These are phyloP conservation scores for Antheraea yamamai DNA, from an alignment of 2,888 invertebrate genomes.

Conservation along the genomic window DNA sequence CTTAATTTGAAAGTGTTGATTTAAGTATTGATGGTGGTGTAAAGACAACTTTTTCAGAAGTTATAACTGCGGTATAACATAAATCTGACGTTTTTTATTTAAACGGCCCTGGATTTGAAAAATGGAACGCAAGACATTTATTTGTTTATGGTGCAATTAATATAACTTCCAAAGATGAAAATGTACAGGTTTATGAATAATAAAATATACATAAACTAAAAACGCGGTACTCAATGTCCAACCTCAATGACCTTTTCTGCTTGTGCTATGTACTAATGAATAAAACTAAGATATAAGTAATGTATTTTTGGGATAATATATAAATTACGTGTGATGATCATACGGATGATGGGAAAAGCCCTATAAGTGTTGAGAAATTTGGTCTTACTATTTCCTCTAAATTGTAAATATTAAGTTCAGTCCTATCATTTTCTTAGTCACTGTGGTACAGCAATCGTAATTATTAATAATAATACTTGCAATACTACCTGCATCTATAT, in stretches of 20 bases:
- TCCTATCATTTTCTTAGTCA: neutral
- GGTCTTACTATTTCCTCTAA: neutral
- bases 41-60: constrained; percentile 31
- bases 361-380: neutral
- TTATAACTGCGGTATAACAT: constrained; percentile 23
- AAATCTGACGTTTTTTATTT: constrained; percentile 30
- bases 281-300: neutral
- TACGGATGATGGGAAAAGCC: neutral
- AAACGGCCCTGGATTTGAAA: constrained; percentile 31
- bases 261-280: neutral
- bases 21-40: constrained; percentile 50
- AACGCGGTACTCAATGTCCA: neutral
- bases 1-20: constrained; percentile 71
- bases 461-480: neutral
- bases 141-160: constrained; percentile 37
- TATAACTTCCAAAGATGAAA: constrained; percentile 21
- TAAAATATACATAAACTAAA: neutral
- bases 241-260: neutral
- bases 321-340: neutral
- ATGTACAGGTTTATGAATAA: neutral
- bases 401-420: neutral
- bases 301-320: neutral
- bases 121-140: constrained; percentile 31
- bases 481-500: neutral
- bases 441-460: neutral